phyloP scores from a whole-genome alignment of 2,797 vertebrate genomes.

The Borostomias antarcticus region DNA sequence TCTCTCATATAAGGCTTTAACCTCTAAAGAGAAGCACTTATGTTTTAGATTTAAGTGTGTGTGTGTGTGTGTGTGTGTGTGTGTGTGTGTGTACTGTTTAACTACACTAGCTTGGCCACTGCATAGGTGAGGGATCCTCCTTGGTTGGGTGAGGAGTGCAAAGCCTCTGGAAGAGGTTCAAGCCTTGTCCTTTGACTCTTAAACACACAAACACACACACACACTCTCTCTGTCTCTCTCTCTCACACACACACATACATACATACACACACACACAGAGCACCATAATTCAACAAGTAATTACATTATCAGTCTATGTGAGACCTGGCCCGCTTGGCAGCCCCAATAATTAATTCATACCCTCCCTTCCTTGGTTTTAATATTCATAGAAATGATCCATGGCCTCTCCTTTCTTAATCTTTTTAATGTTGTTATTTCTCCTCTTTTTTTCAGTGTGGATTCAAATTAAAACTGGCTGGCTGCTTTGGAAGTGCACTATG shows the following conservation, averaged over 20 bases:
- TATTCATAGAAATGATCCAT: constrained; percentile 42
- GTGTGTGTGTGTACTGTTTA: neutral
- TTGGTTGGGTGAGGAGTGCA: constrained; percentile 22
- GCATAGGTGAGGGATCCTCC: neutral
- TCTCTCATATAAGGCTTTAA: neutral
- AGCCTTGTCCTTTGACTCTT: constrained; percentile 3
- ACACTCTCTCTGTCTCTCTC: neutral
- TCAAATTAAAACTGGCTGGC: constrained; percentile 19
- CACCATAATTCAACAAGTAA: constrained; percentile 39
- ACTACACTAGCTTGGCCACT: constrained; percentile 10
- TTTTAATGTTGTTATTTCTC: constrained; percentile 36
- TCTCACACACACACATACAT: constrained; percentile 7
- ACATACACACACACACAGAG: constrained; percentile 9
- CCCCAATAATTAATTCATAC: constrained; percentile 33
- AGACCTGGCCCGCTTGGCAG: constrained; percentile 27
- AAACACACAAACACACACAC: neutral
- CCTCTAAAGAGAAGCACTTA: no score
- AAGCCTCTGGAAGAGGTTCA: constrained; percentile 25
- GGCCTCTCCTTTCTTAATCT: constrained; percentile 35
- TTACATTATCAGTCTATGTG: constrained; percentile 38
- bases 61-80: neutral
- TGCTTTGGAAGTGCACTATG: constrained; percentile 24
- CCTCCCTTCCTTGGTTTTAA: constrained; percentile 31
- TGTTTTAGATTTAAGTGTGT: neutral
- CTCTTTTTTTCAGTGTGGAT: constrained; percentile 20